phyloP scores from a whole-genome alignment of 1,140 invertebrate species.

The Gryon sp. region DNA sequence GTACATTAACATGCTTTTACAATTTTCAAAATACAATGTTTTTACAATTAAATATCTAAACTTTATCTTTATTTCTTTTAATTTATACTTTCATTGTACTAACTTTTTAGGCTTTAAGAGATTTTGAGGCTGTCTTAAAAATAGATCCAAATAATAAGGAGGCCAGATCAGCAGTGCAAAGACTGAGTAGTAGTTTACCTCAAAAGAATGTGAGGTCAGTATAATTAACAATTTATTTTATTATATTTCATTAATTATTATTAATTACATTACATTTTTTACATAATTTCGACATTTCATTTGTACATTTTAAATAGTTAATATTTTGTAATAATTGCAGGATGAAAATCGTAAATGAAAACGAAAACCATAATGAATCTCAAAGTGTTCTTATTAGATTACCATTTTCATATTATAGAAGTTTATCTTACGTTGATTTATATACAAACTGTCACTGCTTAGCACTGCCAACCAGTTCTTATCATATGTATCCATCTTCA shows the following conservation, averaged over 20 bases:
- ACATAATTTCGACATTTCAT: too few species aligned
- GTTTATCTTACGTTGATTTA: conserved; percentile 19
- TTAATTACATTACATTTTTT: not conserved
- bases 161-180: conserved; percentile 63
- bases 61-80: too few species aligned
- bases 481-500: conserved; percentile 8
- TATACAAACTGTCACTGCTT: conserved; percentile 8
- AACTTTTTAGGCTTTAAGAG: conserved; percentile 66
- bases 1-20: too few species aligned
- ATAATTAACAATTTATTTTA: too few species aligned
- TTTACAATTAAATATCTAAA: too few species aligned
- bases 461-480: conserved; percentile 27
- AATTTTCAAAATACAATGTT: too few species aligned
- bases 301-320: too few species aligned
- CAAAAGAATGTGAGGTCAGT: conserved; percentile 66
- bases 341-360: conserved; percentile 28
- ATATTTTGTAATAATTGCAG: conserved; percentile 2
- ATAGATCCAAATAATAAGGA: conserved; percentile 67
- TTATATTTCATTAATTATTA: not conserved
- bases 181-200: conserved; percentile 56
- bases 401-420: conserved; percentile 27
- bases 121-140: conserved; percentile 68
- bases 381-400: conserved; percentile 4
- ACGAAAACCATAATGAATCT: not conserved
- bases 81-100: too few species aligned